These are phyloP conservation scores for Corythaixoides concolor DNA, from an alignment of 2,113 vertebrate genomes.

Conservation along the genomic window DNA sequence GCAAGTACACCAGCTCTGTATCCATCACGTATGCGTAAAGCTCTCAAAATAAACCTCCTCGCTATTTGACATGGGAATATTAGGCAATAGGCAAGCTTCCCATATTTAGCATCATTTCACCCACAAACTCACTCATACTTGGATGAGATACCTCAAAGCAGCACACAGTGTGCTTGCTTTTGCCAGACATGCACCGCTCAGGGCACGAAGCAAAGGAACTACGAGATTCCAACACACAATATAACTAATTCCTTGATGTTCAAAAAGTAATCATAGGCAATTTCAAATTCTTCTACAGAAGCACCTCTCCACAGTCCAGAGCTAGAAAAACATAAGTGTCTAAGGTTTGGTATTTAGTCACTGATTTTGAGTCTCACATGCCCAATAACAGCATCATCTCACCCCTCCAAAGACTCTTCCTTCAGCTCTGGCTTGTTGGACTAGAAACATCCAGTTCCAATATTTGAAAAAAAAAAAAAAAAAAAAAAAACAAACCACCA, in stretches of 20 bases:
- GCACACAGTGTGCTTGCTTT: background rate
- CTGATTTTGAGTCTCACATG: background rate
- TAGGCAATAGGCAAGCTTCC: constrained; percentile 33
- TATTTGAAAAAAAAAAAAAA: background rate
- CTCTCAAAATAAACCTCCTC: constrained; percentile 15
- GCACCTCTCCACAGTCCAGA: background rate
- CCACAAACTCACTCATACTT: constrained; percentile 39
- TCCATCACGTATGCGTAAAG: background rate
- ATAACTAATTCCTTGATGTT: background rate
- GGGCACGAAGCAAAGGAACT: background rate
- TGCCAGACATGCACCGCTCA: background rate
- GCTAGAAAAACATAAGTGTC: background rate
- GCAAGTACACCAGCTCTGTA: background rate
- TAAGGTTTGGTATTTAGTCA: accelerated
- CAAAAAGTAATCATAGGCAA: background rate
- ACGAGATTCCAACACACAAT: background rate
- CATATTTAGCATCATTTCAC: constrained; percentile 39
- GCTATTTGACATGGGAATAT: constrained; percentile 17
- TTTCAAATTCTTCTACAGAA: background rate
- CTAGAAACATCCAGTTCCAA: background rate
- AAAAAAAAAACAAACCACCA: no score
- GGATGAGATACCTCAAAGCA: background rate
- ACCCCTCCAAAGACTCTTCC: background rate
- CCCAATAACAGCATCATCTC: background rate
- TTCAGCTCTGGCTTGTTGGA: background rate